Evolutionary conservation across 2,888 invertebrate genomes (phyloP).

Genomic region (Cephus pulcher): DNA sequence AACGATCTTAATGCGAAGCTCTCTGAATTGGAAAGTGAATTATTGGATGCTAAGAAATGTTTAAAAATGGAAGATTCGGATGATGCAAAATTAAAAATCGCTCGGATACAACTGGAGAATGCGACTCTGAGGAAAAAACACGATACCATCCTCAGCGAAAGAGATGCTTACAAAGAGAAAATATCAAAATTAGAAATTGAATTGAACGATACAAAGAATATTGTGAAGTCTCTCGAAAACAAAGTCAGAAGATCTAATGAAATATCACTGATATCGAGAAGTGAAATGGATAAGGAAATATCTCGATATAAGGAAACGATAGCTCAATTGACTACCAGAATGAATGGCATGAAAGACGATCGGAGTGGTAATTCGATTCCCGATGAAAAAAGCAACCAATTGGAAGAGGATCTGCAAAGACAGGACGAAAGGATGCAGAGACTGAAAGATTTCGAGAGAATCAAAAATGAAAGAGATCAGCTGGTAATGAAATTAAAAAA

Average conservation of each 20-base stretch:
- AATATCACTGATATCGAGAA: slow-evolving; percentile 28
- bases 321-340: slow-evolving; percentile 37
- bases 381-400: slow-evolving; percentile 47
- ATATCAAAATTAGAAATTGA: slow-evolving; percentile 69
- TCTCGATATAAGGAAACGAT: slow-evolving; percentile 47
- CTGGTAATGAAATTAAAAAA: slow-evolving; percentile 72
- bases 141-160: slow-evolving; percentile 47
- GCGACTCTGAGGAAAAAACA: slow-evolving; percentile 47
- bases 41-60: slow-evolving; percentile 38
- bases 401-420: slow-evolving; percentile 50
- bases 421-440: slow-evolving; percentile 46
- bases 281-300: slow-evolving; percentile 46
- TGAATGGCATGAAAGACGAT: slow-evolving; percentile 40
- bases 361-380: slow-evolving; percentile 35
- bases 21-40: slow-evolving; percentile 39
- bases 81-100: slow-evolving; percentile 35
- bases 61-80: slow-evolving; percentile 36
- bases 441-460: slow-evolving; percentile 50
- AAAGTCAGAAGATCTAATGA: slow-evolving; percentile 47
- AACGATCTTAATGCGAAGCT: slow-evolving; percentile 42
- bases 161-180: slow-evolving; percentile 65
- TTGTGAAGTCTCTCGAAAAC: slow-evolving; percentile 56
- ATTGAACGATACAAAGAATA: slow-evolving; percentile 55
- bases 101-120: slow-evolving; percentile 44
- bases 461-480: slow-evolving; percentile 71